Percentiles rank a stretch among this genome's conserved stretches.
Evolutionary conservation across 2,888 invertebrate genomes (phyloP).

Genomic region (Aphelenchoides bicaudatus): DNA sequence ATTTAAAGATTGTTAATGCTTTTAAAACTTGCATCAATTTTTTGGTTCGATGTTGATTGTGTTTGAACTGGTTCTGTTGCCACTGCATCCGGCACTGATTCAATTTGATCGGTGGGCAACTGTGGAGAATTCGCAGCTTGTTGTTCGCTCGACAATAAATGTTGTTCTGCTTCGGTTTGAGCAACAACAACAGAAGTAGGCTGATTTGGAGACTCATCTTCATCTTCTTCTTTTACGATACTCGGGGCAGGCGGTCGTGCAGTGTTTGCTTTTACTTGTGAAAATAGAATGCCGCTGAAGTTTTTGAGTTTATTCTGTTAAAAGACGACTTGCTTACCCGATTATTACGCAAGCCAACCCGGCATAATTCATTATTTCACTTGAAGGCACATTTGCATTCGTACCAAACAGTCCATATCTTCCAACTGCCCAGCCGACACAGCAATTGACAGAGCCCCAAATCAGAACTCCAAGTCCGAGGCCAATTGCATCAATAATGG

Average conservation of each 20-base stretch:
- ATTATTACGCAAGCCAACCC: conserved; percentile 51
- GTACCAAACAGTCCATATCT: conserved; percentile 57
- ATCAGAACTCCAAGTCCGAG: conserved; percentile 64
- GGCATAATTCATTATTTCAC: conserved; percentile 46
- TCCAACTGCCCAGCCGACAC: conserved; percentile 57
- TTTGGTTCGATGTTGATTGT: background rate
- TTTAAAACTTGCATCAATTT: background rate
- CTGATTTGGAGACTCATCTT: conserved; percentile 23
- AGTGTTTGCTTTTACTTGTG: conserved; percentile 45
- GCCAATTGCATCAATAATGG: conserved; percentile 64
- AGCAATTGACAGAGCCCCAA: conserved; percentile 63
- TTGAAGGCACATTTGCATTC: conserved; percentile 37
- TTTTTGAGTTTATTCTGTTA: background rate
- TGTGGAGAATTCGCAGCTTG: background rate
- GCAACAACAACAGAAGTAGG: conserved; percentile 4
- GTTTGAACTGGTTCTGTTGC: conserved; percentile 6
- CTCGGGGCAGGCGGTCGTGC: too few species aligned
- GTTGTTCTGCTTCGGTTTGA: conserved; percentile 2
- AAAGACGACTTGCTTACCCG: conserved; percentile 36
- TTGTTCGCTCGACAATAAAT: conserved; percentile 2
- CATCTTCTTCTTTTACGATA: too few species aligned
- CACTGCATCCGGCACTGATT: conserved; percentile 10
- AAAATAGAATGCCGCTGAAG: conserved; percentile 52
- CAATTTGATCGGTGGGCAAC: background rate
- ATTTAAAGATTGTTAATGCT: too few species aligned